These are phyloP conservation scores for Ascaphus truei DNA, from an alignment of 2,113 vertebrate genomes.

Conservation along the genomic window DNA sequence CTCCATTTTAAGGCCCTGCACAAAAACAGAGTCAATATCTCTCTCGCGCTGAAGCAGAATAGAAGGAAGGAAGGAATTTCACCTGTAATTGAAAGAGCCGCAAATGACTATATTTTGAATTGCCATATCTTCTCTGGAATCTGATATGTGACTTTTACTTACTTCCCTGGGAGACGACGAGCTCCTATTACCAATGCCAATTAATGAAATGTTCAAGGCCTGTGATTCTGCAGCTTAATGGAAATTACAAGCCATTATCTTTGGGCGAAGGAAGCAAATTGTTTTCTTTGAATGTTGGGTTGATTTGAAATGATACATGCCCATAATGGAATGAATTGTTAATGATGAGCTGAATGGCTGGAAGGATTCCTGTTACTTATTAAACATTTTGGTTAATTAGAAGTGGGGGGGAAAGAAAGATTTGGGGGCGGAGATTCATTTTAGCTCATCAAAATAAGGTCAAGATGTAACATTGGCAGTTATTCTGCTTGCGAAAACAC, in stretches of 20 bases:
- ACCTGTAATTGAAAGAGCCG: neutral
- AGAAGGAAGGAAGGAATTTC: too few relatives aligned
- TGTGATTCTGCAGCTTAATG: constrained; percentile 45
- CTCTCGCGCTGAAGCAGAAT: too few relatives aligned
- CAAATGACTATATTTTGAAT: neutral
- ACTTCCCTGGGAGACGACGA: constrained; percentile 41
- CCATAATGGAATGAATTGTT: constrained; percentile 44
- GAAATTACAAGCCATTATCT: constrained; percentile 52
- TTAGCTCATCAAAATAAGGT: constrained; percentile 39
- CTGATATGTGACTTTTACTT: constrained; percentile 32
- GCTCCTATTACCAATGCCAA: constrained; percentile 32
- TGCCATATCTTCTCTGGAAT: neutral
- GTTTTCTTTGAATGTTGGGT: constrained; percentile 43
- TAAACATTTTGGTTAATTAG: constrained; percentile 56
- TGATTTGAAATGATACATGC: constrained; percentile 48
- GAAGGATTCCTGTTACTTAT: constrained; percentile 54
- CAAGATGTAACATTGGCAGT: constrained; percentile 35
- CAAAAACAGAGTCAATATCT: too few relatives aligned
- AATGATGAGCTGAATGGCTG: constrained; percentile 54
- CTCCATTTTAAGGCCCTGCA: too few relatives aligned
- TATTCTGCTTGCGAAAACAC: neutral
- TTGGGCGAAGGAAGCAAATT: constrained; percentile 42
- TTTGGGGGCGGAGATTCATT: constrained; percentile 32
- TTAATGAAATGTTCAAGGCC: constrained; percentile 42
- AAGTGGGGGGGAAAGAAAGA: constrained; percentile 35